Conservation (phyloP, 2,113 vertebrate species). For the Nesogale talazaci region DNA sequence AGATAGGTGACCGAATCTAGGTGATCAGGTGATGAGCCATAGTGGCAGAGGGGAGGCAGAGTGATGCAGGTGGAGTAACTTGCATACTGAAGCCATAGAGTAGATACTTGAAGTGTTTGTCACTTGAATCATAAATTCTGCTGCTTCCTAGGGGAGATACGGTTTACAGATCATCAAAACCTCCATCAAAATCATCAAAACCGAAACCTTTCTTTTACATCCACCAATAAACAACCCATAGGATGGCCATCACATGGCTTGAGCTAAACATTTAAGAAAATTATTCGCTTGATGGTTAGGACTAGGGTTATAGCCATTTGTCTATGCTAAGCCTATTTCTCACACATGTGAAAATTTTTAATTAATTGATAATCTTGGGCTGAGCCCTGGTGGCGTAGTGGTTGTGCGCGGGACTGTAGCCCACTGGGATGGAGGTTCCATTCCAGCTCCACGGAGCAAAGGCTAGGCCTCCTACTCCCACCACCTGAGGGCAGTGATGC, state of each 20-base stretch:
- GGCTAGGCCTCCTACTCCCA: too few relatives aligned
- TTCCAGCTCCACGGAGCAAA: too few relatives aligned
- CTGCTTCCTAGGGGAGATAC: slow-evolving; percentile 5
- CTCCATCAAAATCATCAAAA: too few relatives aligned
- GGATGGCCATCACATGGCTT: neutral
- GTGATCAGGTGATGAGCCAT: neutral
- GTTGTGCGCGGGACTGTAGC: too few relatives aligned
- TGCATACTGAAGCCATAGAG: neutral
- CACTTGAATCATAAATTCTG: neutral
- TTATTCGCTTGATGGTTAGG: slow-evolving; percentile 37
- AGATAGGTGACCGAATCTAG: neutral
- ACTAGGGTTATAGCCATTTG: too few relatives aligned
- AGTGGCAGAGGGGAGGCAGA: neutral
- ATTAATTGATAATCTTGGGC: too few relatives aligned
- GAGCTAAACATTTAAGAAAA: slow-evolving; percentile 26
- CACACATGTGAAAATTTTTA: too few relatives aligned
- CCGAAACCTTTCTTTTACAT: slow-evolving; percentile 38
- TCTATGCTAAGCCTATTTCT: too few relatives aligned
- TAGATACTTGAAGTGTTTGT: neutral
- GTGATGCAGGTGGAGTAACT: neutral
- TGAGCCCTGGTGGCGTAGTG: too few relatives aligned
- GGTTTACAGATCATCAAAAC: neutral
- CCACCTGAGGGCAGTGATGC: too few relatives aligned
- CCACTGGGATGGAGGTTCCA: too few relatives aligned
- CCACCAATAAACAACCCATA: neutral